These are phyloP conservation scores for Thamnophis sirtalis DNA, from an alignment of 2,113 vertebrate genomes.

Conservation along the genomic window DNA sequence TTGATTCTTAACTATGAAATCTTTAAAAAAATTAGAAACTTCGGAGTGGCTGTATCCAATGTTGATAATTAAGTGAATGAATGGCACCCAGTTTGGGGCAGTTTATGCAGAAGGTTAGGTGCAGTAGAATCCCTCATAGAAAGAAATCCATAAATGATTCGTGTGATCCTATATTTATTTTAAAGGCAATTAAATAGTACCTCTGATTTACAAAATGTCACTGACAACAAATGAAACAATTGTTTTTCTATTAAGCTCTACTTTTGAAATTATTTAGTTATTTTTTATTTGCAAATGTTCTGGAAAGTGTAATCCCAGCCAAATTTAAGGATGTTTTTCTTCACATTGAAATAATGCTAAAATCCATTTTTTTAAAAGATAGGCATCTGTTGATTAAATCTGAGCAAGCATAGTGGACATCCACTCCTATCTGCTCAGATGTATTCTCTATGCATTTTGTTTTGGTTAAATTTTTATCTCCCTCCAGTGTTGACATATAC, in stretches of 20 bases:
- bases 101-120: not conserved
- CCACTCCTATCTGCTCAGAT: not conserved
- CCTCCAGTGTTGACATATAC: not conserved
- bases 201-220: not conserved
- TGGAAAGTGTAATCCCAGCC: not conserved
- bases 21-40: not conserved
- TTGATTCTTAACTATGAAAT: not conserved
- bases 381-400: not conserved
- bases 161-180: not conserved
- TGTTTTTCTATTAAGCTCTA: not conserved
- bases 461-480: not conserved
- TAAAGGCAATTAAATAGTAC: not conserved
- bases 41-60: not conserved
- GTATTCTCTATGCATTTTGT: not conserved
- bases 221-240: not conserved
- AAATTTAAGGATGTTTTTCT: not conserved
- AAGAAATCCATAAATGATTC: not conserved
- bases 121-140: not conserved
- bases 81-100: not conserved
- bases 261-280: not conserved
- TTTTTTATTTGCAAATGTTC: not conserved
- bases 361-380: not conserved
- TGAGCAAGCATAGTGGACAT: not conserved
- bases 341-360: not conserved
- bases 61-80: not conserved